A percentile compares a stretch with the other conserved stretches of the same genome.
phyloP scores from a whole-genome alignment of 2,888 invertebrate species.

The Trichacis sp. region DNA sequence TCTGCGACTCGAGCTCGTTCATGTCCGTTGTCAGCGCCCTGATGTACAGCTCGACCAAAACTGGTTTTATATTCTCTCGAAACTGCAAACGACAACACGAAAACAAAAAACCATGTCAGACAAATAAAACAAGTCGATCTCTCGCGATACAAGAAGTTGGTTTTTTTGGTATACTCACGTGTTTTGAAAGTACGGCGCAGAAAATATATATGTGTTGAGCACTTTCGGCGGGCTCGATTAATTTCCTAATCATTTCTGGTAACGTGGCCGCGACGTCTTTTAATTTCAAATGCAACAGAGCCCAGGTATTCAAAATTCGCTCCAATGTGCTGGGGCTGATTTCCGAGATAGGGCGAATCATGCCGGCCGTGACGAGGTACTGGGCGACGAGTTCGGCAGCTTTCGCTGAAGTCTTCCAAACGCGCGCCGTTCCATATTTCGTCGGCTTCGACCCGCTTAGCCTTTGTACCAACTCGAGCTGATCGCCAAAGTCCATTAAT shows the following conservation, averaged over 20 bases:
- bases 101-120: too few species aligned
- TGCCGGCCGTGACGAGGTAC: constrained; percentile 72
- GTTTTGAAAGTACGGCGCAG: constrained; percentile 69
- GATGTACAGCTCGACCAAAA: constrained; percentile 80
- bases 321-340: constrained; percentile 61
- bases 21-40: constrained; percentile 81
- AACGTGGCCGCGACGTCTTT: constrained; percentile 60
- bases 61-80: constrained; percentile 72
- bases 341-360: constrained; percentile 70
- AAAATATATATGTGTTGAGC: constrained; percentile 78
- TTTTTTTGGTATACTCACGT: constrained; percentile 59
- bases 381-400: constrained; percentile 73
- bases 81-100: too few species aligned
- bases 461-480: constrained; percentile 72
- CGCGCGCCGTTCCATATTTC: constrained; percentile 70
- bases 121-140: too few species aligned
- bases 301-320: constrained; percentile 65
- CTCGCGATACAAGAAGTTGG: too few species aligned
- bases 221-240: constrained; percentile 73
- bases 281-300: constrained; percentile 61
- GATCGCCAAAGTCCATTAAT: constrained; percentile 71
- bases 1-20: constrained; percentile 79
- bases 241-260: constrained; percentile 66
- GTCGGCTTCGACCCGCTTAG: constrained; percentile 66
- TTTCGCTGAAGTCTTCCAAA: constrained; percentile 72